These are phyloP conservation scores for Pelobates fuscus DNA, from an alignment of 2,113 vertebrate genomes.

Conservation along the genomic window DNA sequence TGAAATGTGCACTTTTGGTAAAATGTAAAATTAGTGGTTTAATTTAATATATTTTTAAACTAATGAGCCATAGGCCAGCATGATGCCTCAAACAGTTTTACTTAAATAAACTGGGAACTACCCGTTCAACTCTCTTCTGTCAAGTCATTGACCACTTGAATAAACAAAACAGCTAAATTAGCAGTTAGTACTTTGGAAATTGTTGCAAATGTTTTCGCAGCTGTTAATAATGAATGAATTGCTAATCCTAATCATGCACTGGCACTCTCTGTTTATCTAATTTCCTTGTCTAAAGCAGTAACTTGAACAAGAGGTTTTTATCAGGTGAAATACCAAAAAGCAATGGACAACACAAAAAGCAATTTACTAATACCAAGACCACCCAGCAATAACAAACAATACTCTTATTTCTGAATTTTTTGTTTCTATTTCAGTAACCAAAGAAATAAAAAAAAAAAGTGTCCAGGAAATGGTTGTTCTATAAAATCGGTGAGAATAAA, in stretches of 20 bases:
- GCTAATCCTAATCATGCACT: background rate
- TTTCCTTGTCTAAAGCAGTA: background rate
- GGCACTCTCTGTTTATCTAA: background rate
- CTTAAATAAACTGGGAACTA: too few species aligned
- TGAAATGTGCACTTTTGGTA: too few species aligned
- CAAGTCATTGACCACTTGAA: background rate
- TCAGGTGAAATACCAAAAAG: background rate
- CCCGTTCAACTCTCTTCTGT: too few species aligned
- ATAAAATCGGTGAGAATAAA: background rate
- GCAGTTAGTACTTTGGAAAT: background rate
- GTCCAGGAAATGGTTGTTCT: too few species aligned
- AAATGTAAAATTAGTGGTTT: too few species aligned
- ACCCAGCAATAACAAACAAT: constrained; percentile 13
- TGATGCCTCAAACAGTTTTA: too few species aligned
- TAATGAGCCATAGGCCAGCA: too few species aligned
- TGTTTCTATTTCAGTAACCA: background rate
- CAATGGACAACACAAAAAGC: background rate
- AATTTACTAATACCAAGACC: background rate
- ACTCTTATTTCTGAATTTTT: background rate
- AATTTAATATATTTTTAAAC: too few species aligned
- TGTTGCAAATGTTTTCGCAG: constrained; percentile 13
- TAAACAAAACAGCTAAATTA: constrained; percentile 4
- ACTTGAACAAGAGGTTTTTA: background rate
- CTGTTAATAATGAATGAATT: constrained; percentile 2
- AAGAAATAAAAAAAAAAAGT: background rate